Evolutionary conservation across 2,797 vertebrate genomes (phyloP).

Genomic region (Salarias fasciatus): DNA sequence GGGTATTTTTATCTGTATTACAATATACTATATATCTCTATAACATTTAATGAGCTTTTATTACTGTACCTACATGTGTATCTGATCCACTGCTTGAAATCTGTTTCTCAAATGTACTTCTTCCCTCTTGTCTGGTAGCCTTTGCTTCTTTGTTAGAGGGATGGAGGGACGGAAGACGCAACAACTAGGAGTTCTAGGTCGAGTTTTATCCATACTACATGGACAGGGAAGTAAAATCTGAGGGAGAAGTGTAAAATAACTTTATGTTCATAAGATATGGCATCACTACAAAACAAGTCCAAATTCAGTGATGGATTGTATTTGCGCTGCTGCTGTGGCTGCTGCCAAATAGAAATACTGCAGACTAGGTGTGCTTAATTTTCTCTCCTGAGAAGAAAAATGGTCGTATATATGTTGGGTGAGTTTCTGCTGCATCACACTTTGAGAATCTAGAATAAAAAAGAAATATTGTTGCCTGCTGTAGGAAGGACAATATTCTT

Average conservation of each 20-base stretch:
- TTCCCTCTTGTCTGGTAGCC: slow-evolving; percentile 29
- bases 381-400: neutral
- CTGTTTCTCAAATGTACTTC: too few relatives aligned
- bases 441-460: neutral
- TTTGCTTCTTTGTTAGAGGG: slow-evolving; percentile 13
- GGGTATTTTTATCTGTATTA: neutral
- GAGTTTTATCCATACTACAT: too few relatives aligned
- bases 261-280: neutral
- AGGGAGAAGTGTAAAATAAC: neutral
- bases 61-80: neutral
- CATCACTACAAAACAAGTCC: neutral
- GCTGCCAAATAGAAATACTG: neutral
- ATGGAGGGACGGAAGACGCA: too few relatives aligned
- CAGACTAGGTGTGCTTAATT: slow-evolving; percentile 6
- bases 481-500: too few relatives aligned
- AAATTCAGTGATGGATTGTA: slow-evolving; percentile 1
- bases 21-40: neutral
- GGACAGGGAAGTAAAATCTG: too few relatives aligned
- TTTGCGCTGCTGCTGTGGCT: slow-evolving; percentile 4
- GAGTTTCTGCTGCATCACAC: slow-evolving; percentile 2
- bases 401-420: too few relatives aligned
- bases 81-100: too few relatives aligned
- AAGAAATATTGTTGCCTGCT: too few relatives aligned
- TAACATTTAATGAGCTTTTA: neutral
- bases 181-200: too few relatives aligned